phyloP scores from a whole-genome alignment of 2,113 vertebrate genomes.

The Dascyllus trimaculatus region DNA sequence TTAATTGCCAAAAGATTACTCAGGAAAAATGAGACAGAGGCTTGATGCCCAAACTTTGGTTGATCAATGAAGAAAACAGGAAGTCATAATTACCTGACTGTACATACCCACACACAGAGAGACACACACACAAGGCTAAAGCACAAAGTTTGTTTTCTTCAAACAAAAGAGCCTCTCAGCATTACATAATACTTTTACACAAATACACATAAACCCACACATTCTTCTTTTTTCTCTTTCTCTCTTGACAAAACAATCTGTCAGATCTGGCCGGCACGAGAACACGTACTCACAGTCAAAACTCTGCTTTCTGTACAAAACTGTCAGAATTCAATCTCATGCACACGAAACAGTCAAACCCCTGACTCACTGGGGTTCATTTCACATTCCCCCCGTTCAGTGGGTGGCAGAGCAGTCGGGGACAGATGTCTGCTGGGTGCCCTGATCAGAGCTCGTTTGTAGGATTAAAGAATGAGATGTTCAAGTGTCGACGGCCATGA shows the following conservation, averaged over 20 bases:
- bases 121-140: not conserved
- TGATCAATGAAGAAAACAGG: constrained; percentile 18
- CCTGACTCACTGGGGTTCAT: constrained; percentile 31
- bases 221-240: not conserved
- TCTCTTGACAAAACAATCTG: constrained; percentile 40
- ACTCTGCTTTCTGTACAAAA: constrained; percentile 10
- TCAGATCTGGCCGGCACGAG: constrained; percentile 6
- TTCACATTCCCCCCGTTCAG: constrained; percentile 51
- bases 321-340: constrained; percentile 7
- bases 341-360: constrained; percentile 2
- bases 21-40: not conserved
- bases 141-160: not conserved
- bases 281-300: constrained; percentile 8
- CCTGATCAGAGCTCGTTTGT: constrained; percentile 45
- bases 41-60: not conserved
- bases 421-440: constrained; percentile 29
- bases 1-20: constrained; percentile 14
- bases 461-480: constrained; percentile 38
- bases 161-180: constrained; percentile 6
- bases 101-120: not conserved
- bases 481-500: not conserved
- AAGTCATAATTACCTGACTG: constrained; percentile 2
- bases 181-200: constrained; percentile 23
- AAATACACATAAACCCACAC: constrained; percentile 17
- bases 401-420: constrained; percentile 25